Evolutionary conservation across 2,797 vertebrate genomes (phyloP).

Genomic region (Acestrorhynchus altus): DNA sequence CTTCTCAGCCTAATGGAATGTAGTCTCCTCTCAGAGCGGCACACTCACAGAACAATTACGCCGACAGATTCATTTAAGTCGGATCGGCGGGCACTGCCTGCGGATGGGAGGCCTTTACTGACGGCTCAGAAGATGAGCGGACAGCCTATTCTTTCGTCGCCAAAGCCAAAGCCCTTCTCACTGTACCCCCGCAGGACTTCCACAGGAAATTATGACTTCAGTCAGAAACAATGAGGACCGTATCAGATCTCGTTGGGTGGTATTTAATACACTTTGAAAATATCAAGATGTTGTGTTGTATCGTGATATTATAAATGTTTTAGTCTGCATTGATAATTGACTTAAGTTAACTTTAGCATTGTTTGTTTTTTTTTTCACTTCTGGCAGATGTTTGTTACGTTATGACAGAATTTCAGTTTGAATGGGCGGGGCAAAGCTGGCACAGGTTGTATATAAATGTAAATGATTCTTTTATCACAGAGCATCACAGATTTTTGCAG

Average conservation of each 20-base stretch:
- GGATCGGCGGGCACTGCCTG: conserved; percentile 34
- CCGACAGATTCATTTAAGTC: conserved; percentile 66
- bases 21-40: conserved; percentile 56
- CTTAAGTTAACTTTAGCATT: too few relatives aligned
- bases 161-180: conserved; percentile 1
- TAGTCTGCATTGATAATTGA: too few relatives aligned
- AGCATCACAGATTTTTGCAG: too few relatives aligned
- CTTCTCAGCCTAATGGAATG: conserved; percentile 65
- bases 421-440: too few relatives aligned
- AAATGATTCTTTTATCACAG: too few relatives aligned
- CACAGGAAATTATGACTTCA: conserved; percentile 42
- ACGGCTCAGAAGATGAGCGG: conserved; percentile 46
- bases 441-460: too few relatives aligned
- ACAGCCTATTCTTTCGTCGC: conserved; percentile 38
- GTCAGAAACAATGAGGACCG: conserved; percentile 47
- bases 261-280: not conserved
- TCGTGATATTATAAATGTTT: too few relatives aligned
- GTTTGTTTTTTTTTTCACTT: too few relatives aligned
- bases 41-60: conserved; percentile 61
- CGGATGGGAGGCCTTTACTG: conserved; percentile 47
- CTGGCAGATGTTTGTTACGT: too few relatives aligned
- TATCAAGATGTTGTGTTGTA: too few relatives aligned
- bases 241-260: conserved; percentile 7
- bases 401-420: too few relatives aligned
- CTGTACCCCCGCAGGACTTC: conserved; percentile 26